phyloP scores from a whole-genome alignment of 2,888 invertebrate species.

The Ennomos fuscantarius region DNA sequence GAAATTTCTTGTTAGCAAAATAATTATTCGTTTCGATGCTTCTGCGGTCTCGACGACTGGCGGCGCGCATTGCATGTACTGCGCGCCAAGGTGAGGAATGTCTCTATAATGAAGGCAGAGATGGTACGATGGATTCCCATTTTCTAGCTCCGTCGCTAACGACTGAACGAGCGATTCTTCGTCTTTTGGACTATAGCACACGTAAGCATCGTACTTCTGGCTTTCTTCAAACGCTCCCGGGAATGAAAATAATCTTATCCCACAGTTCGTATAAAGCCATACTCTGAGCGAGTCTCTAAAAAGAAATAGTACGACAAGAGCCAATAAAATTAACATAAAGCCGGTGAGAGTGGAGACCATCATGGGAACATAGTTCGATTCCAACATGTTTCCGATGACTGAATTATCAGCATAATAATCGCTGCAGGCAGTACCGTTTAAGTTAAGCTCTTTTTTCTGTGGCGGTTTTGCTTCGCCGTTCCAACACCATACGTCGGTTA shows the following conservation, averaged over 20 bases:
- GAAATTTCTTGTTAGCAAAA: slow-evolving; percentile 95
- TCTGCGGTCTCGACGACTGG: slow-evolving; percentile 94
- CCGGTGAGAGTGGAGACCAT: slow-evolving; percentile 92
- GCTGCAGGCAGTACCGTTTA: slow-evolving; percentile 94
- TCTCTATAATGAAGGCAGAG: slow-evolving; percentile 96
- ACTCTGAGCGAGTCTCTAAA: slow-evolving; percentile 94
- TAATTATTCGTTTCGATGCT: slow-evolving; percentile 93
- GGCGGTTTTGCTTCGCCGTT: slow-evolving; percentile 90
- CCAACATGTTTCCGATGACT: slow-evolving; percentile 92
- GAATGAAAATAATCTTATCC: slow-evolving; percentile 91
- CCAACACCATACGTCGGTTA: slow-evolving; percentile 92
- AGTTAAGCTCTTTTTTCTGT: slow-evolving; percentile 91
- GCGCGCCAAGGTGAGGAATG: slow-evolving; percentile 89
- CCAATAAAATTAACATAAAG: slow-evolving; percentile 90
- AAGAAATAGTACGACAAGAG: slow-evolving; percentile 91
- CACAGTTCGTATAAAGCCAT: slow-evolving; percentile 95
- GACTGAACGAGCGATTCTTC: slow-evolving; percentile 95
- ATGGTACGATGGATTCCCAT: slow-evolving; percentile 91
- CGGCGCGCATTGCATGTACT: slow-evolving; percentile 90
- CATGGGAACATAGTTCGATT: slow-evolving; percentile 93
- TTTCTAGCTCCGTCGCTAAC: slow-evolving; percentile 93
- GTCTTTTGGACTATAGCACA: slow-evolving; percentile 96
- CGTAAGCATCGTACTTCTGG: slow-evolving; percentile 96
- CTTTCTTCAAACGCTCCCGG: slow-evolving; percentile 90
- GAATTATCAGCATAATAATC: slow-evolving; percentile 94